These are phyloP conservation scores for Oncorhynchus keta DNA, from an alignment of 2,113 vertebrate species.

Conservation along the genomic window DNA sequence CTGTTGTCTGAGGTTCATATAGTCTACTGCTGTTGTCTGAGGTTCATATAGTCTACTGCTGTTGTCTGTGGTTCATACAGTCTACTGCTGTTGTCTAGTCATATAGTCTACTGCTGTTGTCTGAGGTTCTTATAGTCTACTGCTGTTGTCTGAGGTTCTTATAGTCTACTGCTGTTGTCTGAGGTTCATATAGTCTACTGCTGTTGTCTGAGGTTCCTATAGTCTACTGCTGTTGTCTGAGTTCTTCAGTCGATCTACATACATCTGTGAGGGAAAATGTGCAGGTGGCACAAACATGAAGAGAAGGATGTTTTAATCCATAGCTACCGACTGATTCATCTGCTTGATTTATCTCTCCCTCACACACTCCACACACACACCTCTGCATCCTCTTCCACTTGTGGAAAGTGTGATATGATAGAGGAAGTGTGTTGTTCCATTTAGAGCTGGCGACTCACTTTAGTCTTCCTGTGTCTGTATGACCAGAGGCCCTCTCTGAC, in stretches of 20 bases:
- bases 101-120: too few relatives aligned
- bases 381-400: background rate
- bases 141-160: too few relatives aligned
- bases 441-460: background rate
- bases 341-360: background rate
- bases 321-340: background rate
- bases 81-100: too few relatives aligned
- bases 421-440: background rate
- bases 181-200: too few relatives aligned
- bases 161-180: too few relatives aligned
- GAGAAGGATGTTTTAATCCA: background rate
- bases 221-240: too few relatives aligned
- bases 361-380: background rate
- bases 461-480: background rate
- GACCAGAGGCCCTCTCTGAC: too few relatives aligned
- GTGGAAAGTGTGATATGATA: background rate
- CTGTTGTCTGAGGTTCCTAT: too few relatives aligned
- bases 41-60: too few relatives aligned
- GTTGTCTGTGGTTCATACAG: too few relatives aligned
- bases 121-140: too few relatives aligned
- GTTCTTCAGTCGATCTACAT: background rate
- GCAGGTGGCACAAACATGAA: background rate
- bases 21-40: too few relatives aligned
- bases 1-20: background rate
- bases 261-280: background rate